Base-by-base conservation (phyloP, 2,797 vertebrate species). In the Rhynchonycteris naso region DNA sequence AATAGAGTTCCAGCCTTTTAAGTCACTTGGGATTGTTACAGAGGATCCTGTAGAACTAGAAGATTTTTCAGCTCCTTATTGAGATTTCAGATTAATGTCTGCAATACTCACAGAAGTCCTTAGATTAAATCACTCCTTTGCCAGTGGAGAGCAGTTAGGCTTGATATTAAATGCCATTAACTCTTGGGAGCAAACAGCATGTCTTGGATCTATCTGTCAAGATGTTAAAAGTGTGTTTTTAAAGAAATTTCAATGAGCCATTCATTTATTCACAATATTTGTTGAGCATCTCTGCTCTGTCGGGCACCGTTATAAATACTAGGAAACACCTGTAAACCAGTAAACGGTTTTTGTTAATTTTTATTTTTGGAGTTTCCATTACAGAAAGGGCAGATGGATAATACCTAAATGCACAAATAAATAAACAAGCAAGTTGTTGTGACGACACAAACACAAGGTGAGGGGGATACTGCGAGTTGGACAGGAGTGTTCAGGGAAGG, bases 11-110 rank as follows among this genome's bases (percentile, higher is more conserved):
- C 35, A 28, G 61, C 43, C 54, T 71, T 94, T 85, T 79, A 83
- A 79, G 69, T 61, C 81, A 93, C 96, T 61, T n/a, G 80, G 90
- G 72, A 82, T 59, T 76, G 35, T 84, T 56, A 69, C 59, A 72
- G 13, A 75, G 65, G 47, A 65, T 54, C 63, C 74, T 28, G 5
- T 33, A 86, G 71, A 74, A 85, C 30, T 75, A 43, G 69, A 24
- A 33, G 43, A 61, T 82, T 79, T 76, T 92, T 69, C 15, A 30
- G 47, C 30, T 93, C 43, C 74, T 14, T 11, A 22, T 14, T 58
- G 71, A 92, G 52, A 47, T 92, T 88, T 95, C 65, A 88, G 93
- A 66, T 79, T 88, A 11, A 24, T 83, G 58, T 65, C 68, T 90
- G 66, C 11, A 83, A 75, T 87, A 56, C 35, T 66, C 80, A 66